Conservation (phyloP, 2,797 vertebrate species). For the Gymnothorax reevesii region DNA sequence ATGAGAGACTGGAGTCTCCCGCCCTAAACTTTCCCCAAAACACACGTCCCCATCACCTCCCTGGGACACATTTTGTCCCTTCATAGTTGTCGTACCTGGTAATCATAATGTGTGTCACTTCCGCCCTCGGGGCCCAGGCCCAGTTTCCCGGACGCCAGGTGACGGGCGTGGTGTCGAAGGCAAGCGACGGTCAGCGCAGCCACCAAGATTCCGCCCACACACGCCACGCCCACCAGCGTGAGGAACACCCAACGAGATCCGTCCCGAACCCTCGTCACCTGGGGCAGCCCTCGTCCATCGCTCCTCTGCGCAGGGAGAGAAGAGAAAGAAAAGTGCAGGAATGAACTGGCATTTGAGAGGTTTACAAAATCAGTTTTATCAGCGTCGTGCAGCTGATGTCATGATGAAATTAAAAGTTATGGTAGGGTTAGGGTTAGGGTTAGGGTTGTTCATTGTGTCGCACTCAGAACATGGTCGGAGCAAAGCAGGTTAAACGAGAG, state of each 20-base stretch:
- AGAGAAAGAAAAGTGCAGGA: not conserved
- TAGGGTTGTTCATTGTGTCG: not conserved
- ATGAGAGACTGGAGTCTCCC: not conserved
- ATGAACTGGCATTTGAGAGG: not conserved
- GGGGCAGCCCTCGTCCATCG: slow-evolving; percentile 74
- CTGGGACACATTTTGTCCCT: not conserved
- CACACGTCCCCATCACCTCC: not conserved
- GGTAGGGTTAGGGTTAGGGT: too few species aligned
- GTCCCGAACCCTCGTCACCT: slow-evolving; percentile 70
- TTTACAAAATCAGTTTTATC: not conserved
- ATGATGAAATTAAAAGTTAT: not conserved
- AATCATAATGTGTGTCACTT: slow-evolving; percentile 89
- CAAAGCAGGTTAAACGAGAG: too few species aligned
- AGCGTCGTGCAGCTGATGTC: too few species aligned
- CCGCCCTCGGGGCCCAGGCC: slow-evolving; percentile 90
- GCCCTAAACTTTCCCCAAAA: not conserved
- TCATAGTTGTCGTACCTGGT: slow-evolving; percentile 78
- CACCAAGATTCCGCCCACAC: slow-evolving; percentile 83
- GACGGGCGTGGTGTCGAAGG: slow-evolving; percentile 82
- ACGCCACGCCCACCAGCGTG: slow-evolving; percentile 88
- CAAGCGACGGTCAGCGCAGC: slow-evolving; percentile 79
- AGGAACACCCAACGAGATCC: slow-evolving; percentile 84
- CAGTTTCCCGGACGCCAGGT: slow-evolving; percentile 85
- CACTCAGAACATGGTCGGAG: not conserved
- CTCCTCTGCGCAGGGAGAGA: slow-evolving; percentile 75